A percentile compares a stretch with the other conserved stretches of the same genome.
Evolutionary conservation across 2,888 invertebrate genomes (phyloP).

Genomic region (Lottia scabra): DNA sequence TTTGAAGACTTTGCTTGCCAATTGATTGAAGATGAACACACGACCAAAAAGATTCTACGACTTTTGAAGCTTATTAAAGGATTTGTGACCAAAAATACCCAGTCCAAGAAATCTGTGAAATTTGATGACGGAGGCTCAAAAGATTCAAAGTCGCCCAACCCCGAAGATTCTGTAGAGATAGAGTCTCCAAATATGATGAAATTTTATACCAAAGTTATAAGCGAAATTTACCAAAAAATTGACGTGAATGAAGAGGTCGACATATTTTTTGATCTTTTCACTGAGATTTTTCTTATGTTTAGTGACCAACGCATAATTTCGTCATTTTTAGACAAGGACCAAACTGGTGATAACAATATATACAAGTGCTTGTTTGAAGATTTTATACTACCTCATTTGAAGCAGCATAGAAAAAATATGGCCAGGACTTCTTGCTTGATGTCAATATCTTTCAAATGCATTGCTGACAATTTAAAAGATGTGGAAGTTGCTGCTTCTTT

Average conservation of each 20-base stretch:
- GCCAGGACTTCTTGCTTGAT: background rate
- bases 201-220: background rate
- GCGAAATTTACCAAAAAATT: background rate
- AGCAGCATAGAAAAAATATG: background rate
- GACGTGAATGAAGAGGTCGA: background rate
- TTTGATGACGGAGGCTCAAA: background rate
- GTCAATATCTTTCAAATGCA: background rate
- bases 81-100: background rate
- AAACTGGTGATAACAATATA: background rate
- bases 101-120: background rate
- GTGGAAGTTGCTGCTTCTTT: background rate
- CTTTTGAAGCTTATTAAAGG: background rate
- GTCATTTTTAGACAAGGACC: background rate
- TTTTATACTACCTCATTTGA: background rate
- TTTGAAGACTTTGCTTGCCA: background rate
- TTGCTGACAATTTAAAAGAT: background rate
- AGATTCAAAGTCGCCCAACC: background rate
- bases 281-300: background rate
- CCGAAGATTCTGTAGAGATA: background rate
- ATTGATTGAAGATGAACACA: background rate
- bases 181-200: background rate
- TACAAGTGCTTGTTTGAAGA: background rate
- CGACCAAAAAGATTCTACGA: background rate
- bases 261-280: background rate
- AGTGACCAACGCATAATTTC: constrained; percentile 8